These are phyloP conservation scores for Euwallacea similis DNA, from an alignment of 1,140 invertebrate genomes.

Conservation along the genomic window DNA sequence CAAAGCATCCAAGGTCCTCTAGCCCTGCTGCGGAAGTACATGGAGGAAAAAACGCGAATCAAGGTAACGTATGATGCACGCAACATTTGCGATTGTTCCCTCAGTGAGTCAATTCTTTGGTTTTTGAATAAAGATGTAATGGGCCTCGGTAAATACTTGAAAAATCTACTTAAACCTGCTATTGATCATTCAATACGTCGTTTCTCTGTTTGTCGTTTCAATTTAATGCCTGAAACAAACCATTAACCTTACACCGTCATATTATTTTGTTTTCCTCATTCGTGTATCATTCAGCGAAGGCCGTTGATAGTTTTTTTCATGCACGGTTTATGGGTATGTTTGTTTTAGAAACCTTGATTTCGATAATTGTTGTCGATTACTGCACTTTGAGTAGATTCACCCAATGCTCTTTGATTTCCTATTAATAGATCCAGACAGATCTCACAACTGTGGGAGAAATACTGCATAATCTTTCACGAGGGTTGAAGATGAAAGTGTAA, in stretches of 20 bases:
- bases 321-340: conserved; percentile 13
- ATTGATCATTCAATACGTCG: not conserved
- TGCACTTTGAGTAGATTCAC: not conserved
- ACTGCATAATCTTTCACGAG: no score
- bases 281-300: conserved; percentile 23
- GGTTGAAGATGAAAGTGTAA: not conserved
- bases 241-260: conserved; percentile 20
- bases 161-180: not conserved
- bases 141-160: no score
- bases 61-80: conserved; percentile 58
- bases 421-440: no score
- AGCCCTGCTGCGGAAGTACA: conserved; percentile 62
- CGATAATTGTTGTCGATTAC: conserved; percentile 2
- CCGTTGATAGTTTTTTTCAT: conserved; percentile 22
- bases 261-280: conserved; percentile 30
- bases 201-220: not conserved
- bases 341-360: conserved; percentile 11
- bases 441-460: no score
- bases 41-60: conserved; percentile 62
- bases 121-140: no score
- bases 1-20: conserved; percentile 59
- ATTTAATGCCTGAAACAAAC: conserved; percentile 21
- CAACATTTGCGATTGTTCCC: not conserved
- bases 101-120: not conserved
- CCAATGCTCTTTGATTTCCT: no score